Base-by-base conservation (phyloP, 2,888 invertebrate genomes). In the Ormyrus rosae region DNA sequence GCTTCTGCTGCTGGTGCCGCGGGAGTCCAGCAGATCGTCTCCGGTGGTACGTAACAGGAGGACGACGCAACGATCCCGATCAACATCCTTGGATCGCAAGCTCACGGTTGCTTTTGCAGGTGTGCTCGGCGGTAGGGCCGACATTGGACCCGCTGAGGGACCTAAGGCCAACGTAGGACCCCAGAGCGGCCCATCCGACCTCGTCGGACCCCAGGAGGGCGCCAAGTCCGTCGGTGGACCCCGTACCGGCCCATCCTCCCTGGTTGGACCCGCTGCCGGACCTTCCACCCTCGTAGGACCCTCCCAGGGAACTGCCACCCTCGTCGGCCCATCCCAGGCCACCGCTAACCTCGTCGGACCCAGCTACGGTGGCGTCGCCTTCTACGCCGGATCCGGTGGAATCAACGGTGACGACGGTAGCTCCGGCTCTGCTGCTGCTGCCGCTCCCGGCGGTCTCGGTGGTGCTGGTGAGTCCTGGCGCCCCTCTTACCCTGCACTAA, bases 91-190 rank as follows among this genome's bases (percentile, higher is more conserved):
- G 13, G 13, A 13, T 13, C 13, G 46, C 51, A 69, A 5, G 34
- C 58, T 50, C 13, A 8, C 53, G 0, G 11, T 63, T 8, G 13
- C 13, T 9, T 34, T 72, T 73, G 46, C 81, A 89, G 89, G 90
- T 87, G 90, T 90, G 63, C 85, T 86, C 83, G 90, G 90, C 63
- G 90, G 90, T 81, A 87, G 90, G 85, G 88, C 90, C 83, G 90
- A 90, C 88, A 88, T 90, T 84, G 90, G 90, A 89, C 90, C 90
- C 83, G 90, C 90, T 84, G 90, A 90, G 85, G 90, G 90, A 88
- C 90, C 90, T 84, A 90, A 89, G 86, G 90, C 90, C 84, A 90
- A 90, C 87, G 90, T 90, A 85, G 90, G 90, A 90, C 90, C 90
- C 84, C 90, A 90, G 84, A 88, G 87, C 83, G 90, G 90, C 81